A percentile compares a stretch with the other conserved stretches of the same genome.
These are phyloP conservation scores for Hippopotamus amphibius DNA, from an alignment of 2,113 vertebrate genomes.

Conservation along the genomic window DNA sequence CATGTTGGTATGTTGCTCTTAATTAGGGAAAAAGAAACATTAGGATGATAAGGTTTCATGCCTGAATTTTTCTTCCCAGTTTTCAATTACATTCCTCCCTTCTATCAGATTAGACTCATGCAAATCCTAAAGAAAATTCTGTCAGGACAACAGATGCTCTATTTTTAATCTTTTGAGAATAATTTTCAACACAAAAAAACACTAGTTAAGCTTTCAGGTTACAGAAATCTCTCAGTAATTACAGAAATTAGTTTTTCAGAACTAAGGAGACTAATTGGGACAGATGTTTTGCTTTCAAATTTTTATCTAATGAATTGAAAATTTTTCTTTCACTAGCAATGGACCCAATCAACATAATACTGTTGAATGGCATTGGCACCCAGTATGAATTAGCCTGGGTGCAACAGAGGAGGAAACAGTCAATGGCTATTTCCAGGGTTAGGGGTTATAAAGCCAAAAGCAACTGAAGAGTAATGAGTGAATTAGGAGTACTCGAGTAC, in stretches of 20 bases:
- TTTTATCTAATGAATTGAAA: constrained; percentile 43
- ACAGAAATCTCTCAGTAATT: constrained; percentile 65
- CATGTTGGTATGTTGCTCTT: constrained; percentile 48
- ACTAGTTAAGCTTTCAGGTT: constrained; percentile 57
- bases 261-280: neutral
- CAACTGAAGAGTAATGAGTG: neutral
- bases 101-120: constrained; percentile 53
- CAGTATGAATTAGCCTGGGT: neutral
- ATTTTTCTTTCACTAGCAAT: constrained; percentile 23
- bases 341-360: neutral
- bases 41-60: constrained; percentile 27
- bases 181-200: constrained; percentile 36
- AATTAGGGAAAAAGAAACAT: neutral
- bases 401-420: constrained; percentile 13
- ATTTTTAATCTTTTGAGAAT: constrained; percentile 67
- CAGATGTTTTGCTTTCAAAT: constrained; percentile 56
- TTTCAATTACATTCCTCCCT: constrained; percentile 53
- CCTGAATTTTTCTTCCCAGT: constrained; percentile 16
- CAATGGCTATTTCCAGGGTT: neutral
- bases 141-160: constrained; percentile 20
- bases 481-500: neutral
- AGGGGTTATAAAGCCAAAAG: neutral
- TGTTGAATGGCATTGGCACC: neutral
- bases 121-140: constrained; percentile 61
- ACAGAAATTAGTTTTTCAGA: constrained; percentile 62